Evolutionary conservation across 2,797 vertebrate species (phyloP).

Genomic region (Thamnophis elegans): DNA sequence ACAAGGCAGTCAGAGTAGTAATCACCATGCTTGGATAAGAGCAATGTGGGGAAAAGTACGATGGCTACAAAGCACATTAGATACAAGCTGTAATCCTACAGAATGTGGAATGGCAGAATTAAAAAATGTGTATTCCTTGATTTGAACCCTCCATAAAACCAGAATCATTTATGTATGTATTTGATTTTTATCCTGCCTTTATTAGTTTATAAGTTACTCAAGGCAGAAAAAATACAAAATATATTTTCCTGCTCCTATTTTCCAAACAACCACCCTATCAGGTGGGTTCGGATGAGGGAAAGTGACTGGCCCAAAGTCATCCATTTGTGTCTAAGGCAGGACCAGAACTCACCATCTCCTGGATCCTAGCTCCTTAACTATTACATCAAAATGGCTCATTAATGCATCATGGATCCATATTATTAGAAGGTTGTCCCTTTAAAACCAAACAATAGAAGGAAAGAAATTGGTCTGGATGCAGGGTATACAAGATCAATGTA

Average conservation of each 20-base stretch:
- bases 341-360: neutral
- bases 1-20: neutral
- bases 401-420: neutral
- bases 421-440: neutral
- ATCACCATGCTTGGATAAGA: neutral
- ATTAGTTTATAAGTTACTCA: neutral
- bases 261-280: neutral
- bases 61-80: neutral
- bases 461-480: neutral
- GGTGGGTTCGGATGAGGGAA: neutral
- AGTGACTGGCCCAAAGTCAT: neutral
- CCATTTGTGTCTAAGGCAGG: neutral
- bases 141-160: neutral
- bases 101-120: neutral
- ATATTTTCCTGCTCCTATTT: neutral
- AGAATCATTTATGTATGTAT: neutral
- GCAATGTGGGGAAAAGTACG: neutral
- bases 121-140: neutral
- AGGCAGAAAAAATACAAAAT: neutral
- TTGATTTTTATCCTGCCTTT: neutral
- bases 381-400: neutral
- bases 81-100: neutral
- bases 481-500: neutral
- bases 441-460: neutral
- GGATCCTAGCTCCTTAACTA: neutral